A percentile compares a stretch with the other conserved stretches of the same genome.
phyloP scores from a whole-genome alignment of 2,888 invertebrate genomes.

The Euplexia lucipara region DNA sequence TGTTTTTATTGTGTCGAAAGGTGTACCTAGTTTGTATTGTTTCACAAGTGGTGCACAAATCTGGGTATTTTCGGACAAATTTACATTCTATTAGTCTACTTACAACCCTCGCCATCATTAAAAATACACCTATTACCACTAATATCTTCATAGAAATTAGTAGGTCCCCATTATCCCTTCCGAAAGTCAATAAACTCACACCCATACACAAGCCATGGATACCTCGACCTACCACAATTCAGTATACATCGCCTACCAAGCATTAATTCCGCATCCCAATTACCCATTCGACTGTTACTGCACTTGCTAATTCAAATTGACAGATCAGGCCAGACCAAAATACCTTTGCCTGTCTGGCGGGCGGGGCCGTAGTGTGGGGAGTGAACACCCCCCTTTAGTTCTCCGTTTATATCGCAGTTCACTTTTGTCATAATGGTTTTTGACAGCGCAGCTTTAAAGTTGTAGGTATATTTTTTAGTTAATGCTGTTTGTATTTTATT shows the following conservation, averaged over 20 bases:
- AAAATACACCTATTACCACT: background rate
- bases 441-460: slow-evolving; percentile 77
- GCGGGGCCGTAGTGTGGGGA: slow-evolving; percentile 65
- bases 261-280: slow-evolving; percentile 70
- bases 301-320: slow-evolving; percentile 88
- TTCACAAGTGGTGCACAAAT: no score
- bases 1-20: no score
- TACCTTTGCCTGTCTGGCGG: slow-evolving; percentile 80
- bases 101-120: no score
- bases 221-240: slow-evolving; percentile 75
- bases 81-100: no score
- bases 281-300: slow-evolving; percentile 78
- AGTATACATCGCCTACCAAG: slow-evolving; percentile 42
- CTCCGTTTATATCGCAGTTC: slow-evolving; percentile 70
- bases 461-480: slow-evolving; percentile 55
- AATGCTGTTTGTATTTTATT: slow-evolving; percentile 25
- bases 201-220: slow-evolving; percentile 5
- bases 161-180: background rate
- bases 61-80: no score
- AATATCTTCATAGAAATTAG: background rate
- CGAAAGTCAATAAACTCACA: slow-evolving; percentile 22
- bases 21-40: no score
- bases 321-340: slow-evolving; percentile 89
- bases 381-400: slow-evolving; percentile 70
- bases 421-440: slow-evolving; percentile 81